phyloP scores from a whole-genome alignment of 2,888 invertebrate species.

The Dendrolimus pini region DNA sequence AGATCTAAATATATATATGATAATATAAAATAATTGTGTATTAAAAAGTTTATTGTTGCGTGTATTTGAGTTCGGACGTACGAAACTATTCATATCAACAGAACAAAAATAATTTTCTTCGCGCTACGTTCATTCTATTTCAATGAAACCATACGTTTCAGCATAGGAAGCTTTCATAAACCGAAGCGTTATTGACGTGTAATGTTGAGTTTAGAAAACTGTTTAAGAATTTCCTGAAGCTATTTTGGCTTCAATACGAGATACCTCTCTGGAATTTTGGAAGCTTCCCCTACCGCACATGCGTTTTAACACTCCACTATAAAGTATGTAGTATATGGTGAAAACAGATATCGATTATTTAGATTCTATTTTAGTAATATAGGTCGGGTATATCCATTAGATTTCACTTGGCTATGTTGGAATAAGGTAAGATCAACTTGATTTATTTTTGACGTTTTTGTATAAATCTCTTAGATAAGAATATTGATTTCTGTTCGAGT shows the following conservation, averaged over 20 bases:
- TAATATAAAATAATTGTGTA: too few species aligned
- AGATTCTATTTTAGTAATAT: constrained; percentile 47
- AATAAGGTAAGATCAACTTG: constrained; percentile 11
- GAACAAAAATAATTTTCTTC: neutral
- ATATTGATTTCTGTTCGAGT: too few species aligned
- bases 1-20: too few species aligned
- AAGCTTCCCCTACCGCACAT: constrained; percentile 56
- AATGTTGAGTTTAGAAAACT: too few species aligned
- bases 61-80: too few species aligned
- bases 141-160: neutral
- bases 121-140: neutral
- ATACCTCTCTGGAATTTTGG: constrained; percentile 37
- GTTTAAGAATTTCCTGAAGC: neutral
- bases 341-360: constrained; percentile 62
- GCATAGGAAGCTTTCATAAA: neutral
- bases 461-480: neutral
- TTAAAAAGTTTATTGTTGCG: too few species aligned
- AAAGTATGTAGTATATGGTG: constrained; percentile 32
- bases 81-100: neutral
- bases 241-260: constrained; percentile 2
- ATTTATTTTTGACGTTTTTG: neutral
- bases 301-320: constrained; percentile 42
- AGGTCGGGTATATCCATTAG: constrained; percentile 26
- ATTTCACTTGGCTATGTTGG: constrained; percentile 12
- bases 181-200: too few species aligned